Percentiles rank a stretch among this genome's conserved stretches.
phyloP scores from a whole-genome alignment of 1,140 invertebrate species.

The Procambarus virginalis region DNA sequence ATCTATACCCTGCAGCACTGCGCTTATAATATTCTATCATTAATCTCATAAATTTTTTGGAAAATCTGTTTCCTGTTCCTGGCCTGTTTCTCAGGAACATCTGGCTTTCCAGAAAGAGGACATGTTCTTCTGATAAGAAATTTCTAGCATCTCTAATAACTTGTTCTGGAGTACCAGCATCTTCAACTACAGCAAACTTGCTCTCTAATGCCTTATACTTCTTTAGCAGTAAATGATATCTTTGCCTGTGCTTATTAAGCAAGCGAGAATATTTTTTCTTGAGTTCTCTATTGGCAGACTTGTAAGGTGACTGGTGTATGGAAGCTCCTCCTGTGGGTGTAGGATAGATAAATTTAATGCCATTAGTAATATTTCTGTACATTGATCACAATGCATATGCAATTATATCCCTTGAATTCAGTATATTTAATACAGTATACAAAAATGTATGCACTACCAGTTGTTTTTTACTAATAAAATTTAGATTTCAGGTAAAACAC shows the following conservation, averaged over 20 bases:
- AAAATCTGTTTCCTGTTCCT: conserved; percentile 51
- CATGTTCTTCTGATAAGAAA: conserved; percentile 52
- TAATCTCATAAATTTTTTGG: conserved; percentile 45
- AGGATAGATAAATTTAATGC: not conserved
- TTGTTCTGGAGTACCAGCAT: conserved; percentile 44
- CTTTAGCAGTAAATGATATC: conserved; percentile 24
- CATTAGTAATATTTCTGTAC: not conserved
- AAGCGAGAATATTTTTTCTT: conserved; percentile 27
- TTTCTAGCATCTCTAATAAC: conserved; percentile 44
- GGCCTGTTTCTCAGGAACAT: conserved; percentile 49
- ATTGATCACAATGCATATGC: too few species aligned
- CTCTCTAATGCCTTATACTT: conserved; percentile 26
- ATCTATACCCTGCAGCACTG: conserved; percentile 50
- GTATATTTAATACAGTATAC: too few species aligned
- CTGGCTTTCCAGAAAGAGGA: conserved; percentile 54
- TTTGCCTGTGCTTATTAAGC: conserved; percentile 32
- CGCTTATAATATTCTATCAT: conserved; percentile 47
- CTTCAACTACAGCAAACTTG: conserved; percentile 5
- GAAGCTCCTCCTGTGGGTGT: not conserved
- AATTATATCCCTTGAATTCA: too few species aligned
- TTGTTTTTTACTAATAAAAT: too few species aligned
- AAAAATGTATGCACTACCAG: too few species aligned
- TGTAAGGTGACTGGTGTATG: not conserved
- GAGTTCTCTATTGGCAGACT: conserved; percentile 32
- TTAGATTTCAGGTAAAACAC: too few species aligned